Evolutionary conservation across 1,140 invertebrate species (phyloP).

Genomic region (Paracyclopina nana): DNA sequence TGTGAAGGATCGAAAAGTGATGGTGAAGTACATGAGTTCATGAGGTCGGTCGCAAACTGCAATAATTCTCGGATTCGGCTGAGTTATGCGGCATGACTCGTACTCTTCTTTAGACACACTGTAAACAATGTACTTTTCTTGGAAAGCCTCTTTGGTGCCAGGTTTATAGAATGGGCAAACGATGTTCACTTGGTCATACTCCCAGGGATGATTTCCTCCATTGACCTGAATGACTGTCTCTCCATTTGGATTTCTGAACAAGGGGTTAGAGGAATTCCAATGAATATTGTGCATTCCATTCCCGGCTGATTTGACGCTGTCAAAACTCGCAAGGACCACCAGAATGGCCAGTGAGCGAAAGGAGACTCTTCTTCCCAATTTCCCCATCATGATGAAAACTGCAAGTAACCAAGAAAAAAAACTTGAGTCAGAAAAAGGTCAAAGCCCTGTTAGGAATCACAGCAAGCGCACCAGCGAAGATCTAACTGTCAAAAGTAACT

Average conservation of each 20-base stretch:
- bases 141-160: conserved; percentile 42
- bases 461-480: too few relatives aligned
- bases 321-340: too few relatives aligned
- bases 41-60: conserved; percentile 86
- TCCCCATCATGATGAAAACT: too few relatives aligned
- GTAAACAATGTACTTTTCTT: conserved; percentile 15
- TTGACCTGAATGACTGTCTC: conserved; percentile 91
- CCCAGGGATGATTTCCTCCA: conserved; percentile 74
- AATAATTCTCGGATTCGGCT: conserved; percentile 73
- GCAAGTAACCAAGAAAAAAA: too few relatives aligned
- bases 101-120: conserved; percentile 73
- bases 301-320: too few relatives aligned
- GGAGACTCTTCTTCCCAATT: too few relatives aligned
- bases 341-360: too few relatives aligned
- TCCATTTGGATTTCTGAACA: conserved; percentile 82
- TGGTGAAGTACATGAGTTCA: conserved; percentile 85
- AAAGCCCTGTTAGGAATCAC: too few relatives aligned
- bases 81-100: conserved; percentile 82
- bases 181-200: conserved; percentile 87
- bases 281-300: conserved; percentile 24
- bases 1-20: conserved; percentile 85
- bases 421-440: too few relatives aligned
- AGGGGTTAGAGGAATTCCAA: conserved; percentile 38
- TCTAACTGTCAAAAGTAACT: too few relatives aligned
- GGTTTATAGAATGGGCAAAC: conserved; percentile 64